phyloP scores from a whole-genome alignment of 2,888 invertebrate species.

The Apeira syringaria region DNA sequence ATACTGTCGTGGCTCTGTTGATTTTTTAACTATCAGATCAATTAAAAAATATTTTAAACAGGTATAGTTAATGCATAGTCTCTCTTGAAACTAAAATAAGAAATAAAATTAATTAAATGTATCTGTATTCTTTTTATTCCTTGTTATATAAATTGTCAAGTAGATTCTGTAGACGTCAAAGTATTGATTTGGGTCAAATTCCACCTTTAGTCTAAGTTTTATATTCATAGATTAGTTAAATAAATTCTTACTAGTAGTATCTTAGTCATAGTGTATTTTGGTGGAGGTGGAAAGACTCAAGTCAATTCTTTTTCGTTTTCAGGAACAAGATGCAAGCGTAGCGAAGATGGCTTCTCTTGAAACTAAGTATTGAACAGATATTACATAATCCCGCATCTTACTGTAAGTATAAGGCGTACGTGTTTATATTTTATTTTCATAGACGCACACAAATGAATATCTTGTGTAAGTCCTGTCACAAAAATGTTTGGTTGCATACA shows the following conservation, averaged over 20 bases:
- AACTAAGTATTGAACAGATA: not conserved
- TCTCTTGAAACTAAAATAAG: not conserved
- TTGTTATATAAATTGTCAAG: not conserved
- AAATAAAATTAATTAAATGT: constrained; percentile 3
- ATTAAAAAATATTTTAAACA: no score
- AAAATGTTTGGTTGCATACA: no score
- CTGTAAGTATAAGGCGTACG: constrained; percentile 1
- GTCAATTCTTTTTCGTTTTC: constrained; percentile 65
- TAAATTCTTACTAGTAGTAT: constrained; percentile 12
- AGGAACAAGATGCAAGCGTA: constrained; percentile 36
- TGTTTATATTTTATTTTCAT: no score
- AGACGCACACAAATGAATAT: no score
- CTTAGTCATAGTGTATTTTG: no score
- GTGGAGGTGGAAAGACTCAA: constrained; percentile 66
- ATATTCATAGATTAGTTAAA: constrained; percentile 23
- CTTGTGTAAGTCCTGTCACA: no score
- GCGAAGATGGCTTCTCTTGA: constrained; percentile 13
- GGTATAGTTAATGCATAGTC: no score
- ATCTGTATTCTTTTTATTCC: constrained; percentile 1
- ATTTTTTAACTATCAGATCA: no score
- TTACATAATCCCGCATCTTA: not conserved
- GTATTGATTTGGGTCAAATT: constrained; percentile 72
- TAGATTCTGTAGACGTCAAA: constrained; percentile 39
- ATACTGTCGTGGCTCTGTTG: no score
- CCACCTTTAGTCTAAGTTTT: constrained; percentile 50